Percentiles rank a stretch among this genome's conserved stretches.
phyloP scores from a whole-genome alignment of 64 coral and sea anemone genomes.

The Stylophora pistillata region DNA sequence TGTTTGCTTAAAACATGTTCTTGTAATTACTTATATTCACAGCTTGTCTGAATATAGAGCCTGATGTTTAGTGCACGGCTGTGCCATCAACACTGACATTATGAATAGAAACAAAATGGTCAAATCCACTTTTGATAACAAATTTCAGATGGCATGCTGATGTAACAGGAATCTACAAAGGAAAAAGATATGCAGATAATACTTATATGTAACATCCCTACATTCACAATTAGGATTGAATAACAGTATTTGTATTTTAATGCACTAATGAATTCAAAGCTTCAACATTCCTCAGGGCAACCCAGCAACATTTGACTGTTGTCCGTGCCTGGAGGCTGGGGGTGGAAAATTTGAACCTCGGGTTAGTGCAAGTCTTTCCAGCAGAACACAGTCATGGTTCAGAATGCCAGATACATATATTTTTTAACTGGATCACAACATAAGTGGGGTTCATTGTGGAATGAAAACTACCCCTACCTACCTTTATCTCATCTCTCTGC shows the following conservation, averaged over 20 bases:
- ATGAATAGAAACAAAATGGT: slow-evolving; percentile 73
- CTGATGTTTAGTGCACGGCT: slow-evolving; percentile 38
- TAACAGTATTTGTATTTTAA: too few species aligned
- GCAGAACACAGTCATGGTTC: too few species aligned
- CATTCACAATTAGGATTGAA: too few species aligned
- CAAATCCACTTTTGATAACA: slow-evolving; percentile 78
- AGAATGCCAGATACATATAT: neutral
- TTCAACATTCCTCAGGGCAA: too few species aligned
- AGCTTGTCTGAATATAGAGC: neutral
- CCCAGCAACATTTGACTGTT: too few species aligned
- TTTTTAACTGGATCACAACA: neutral
- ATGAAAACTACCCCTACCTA: neutral
- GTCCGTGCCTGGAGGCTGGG: too few species aligned
- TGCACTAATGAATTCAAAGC: too few species aligned
- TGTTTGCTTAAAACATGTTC: too few species aligned
- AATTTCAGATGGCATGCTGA: slow-evolving; percentile 74
- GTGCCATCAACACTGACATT: slow-evolving; percentile 67
- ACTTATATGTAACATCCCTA: too few species aligned
- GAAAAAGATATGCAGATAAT: neutral
- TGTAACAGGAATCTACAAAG: slow-evolving; percentile 63
- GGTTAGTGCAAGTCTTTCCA: neutral
- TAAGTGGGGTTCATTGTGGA: neutral
- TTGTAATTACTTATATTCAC: neutral
- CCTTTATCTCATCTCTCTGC: slow-evolving; percentile 80
- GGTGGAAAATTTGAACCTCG: neutral